Conservation (phyloP, 1,140 invertebrate genomes). For the Drosophila burlai region DNA sequence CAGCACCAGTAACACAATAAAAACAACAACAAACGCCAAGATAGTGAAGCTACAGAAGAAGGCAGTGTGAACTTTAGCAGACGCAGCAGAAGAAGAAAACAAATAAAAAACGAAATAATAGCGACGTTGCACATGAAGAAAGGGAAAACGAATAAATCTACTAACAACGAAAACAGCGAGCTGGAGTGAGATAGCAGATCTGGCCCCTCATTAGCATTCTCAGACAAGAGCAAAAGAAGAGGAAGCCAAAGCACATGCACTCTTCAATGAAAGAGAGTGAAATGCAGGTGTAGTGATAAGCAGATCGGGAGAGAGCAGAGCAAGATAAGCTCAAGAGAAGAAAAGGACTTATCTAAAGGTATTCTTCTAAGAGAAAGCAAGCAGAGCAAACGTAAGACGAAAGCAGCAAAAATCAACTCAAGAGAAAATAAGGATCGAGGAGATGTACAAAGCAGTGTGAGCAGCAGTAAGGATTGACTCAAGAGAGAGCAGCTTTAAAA, state of each 20-base stretch:
- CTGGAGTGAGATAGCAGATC: constrained; percentile 1
- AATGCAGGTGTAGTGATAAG: not conserved
- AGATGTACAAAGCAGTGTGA: not conserved
- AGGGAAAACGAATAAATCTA: constrained; percentile 51
- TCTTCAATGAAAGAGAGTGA: constrained; percentile 22
- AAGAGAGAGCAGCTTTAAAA: constrained; percentile 4
- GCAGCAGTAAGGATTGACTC: not conserved
- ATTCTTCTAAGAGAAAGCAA: not conserved
- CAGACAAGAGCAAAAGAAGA: constrained; percentile 10
- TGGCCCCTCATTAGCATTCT: constrained; percentile 17
- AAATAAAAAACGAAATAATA: constrained; percentile 32
- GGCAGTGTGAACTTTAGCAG: constrained; percentile 46
- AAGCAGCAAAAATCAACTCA: not conserved
- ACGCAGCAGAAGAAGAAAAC: constrained; percentile 27
- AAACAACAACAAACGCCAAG: constrained; percentile 14
- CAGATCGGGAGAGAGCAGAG: not conserved
- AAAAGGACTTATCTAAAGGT: not conserved
- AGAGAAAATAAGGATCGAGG: not conserved
- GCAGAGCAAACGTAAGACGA: not conserved
- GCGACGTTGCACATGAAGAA: constrained; percentile 25
- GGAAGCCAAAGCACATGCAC: constrained; percentile 24
- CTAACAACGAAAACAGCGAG: constrained; percentile 35
- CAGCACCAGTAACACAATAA: constrained; percentile 18
- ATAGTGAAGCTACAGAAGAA: constrained; percentile 7
- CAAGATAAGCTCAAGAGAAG: not conserved